phyloP scores from a whole-genome alignment of 2,113 vertebrate species.

The Percopsis transmontana region DNA sequence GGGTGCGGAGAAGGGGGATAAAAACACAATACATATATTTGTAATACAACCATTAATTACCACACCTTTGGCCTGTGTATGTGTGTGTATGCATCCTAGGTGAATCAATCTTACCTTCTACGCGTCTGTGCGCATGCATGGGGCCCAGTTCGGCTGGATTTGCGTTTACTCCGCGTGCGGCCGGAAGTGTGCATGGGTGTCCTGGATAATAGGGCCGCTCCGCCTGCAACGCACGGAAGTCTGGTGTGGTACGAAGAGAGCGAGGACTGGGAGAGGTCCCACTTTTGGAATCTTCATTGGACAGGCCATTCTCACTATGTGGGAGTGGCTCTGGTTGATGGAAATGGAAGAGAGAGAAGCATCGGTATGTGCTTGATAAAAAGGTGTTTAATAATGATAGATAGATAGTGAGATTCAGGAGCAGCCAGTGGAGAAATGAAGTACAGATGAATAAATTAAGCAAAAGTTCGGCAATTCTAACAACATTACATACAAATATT shows the following conservation, averaged over 20 bases:
- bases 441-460: background rate
- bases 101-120: slow-evolving; percentile 83
- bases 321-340: slow-evolving; percentile 61
- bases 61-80: background rate
- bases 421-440: background rate
- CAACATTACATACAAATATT: background rate
- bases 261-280: slow-evolving; percentile 33
- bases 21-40: background rate
- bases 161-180: slow-evolving; percentile 76
- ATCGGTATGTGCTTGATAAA: background rate
- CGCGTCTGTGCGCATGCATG: slow-evolving; percentile 79
- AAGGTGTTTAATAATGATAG: background rate
- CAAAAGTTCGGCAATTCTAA: background rate
- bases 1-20: background rate
- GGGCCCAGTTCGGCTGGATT: slow-evolving; percentile 77
- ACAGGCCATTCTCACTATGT: slow-evolving; percentile 73
- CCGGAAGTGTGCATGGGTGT: slow-evolving; percentile 59
- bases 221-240: slow-evolving; percentile 65
- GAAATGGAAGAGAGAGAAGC: background rate
- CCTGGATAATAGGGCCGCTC: slow-evolving; percentile 62
- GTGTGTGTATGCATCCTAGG: background rate
- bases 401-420: background rate
- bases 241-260: slow-evolving; percentile 45
- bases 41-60: background rate
- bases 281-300: slow-evolving; percentile 54